phyloP scores from a whole-genome alignment of 2,888 invertebrate species.

The Cordylochernes scorpioides region DNA sequence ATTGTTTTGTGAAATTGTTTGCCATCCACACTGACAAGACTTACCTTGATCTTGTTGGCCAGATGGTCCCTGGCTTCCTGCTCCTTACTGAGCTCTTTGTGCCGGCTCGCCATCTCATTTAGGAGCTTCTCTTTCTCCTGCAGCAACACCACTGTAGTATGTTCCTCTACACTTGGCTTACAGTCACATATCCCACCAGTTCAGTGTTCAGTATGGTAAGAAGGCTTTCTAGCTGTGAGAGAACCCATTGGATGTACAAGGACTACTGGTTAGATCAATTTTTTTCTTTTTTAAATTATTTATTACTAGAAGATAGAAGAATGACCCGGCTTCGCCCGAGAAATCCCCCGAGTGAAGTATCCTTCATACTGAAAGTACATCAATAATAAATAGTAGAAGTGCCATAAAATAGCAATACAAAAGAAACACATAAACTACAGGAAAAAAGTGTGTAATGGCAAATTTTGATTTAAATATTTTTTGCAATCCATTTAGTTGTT shows the following conservation, averaged over 20 bases:
- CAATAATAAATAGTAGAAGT: no score
- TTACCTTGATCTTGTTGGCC: constrained; percentile 38
- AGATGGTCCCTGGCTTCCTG: constrained; percentile 33
- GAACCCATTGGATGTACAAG: neutral
- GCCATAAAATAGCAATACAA: no score
- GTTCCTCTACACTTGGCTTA: neutral
- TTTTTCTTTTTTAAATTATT: constrained; percentile 3
- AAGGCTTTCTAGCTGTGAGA: neutral
- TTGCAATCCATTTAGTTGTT: no score
- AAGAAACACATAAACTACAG: no score
- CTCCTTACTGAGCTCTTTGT: constrained; percentile 30
- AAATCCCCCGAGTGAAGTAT: no score
- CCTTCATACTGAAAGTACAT: no score
- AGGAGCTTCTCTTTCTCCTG: constrained; percentile 30
- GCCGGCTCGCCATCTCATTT: constrained; percentile 34
- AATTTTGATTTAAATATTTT: no score
- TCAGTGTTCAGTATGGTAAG: neutral
- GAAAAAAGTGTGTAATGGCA: no score
- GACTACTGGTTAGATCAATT: neutral
- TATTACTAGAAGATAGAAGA: no score
- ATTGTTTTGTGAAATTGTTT: no score
- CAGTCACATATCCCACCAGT: neutral
- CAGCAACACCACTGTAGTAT: constrained; percentile 18
- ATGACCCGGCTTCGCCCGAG: no score
- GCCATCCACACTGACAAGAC: no score